A percentile compares a stretch with the other conserved stretches of the same genome.
Conservation (phyloP, 2,888 invertebrate species). For the Acanthosoma haemorrhoidale region DNA sequence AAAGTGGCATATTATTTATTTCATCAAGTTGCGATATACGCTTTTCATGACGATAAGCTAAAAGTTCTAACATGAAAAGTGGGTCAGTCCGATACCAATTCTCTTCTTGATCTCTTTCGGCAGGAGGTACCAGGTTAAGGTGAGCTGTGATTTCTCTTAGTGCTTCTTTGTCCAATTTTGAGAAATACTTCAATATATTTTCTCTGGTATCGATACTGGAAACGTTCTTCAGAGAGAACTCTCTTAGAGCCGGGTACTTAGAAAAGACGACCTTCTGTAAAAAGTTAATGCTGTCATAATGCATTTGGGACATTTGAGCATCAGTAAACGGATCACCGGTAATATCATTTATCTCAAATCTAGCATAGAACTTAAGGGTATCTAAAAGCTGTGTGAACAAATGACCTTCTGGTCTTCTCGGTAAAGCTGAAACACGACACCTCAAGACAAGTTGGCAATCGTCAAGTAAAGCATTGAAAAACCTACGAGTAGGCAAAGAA, state of each 20-base stretch:
- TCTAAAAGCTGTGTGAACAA: slow-evolving; percentile 86
- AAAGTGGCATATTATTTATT: slow-evolving; percentile 95
- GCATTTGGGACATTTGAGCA: slow-evolving; percentile 86
- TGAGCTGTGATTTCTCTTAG: slow-evolving; percentile 81
- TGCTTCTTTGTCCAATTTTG: slow-evolving; percentile 54
- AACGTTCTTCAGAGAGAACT: slow-evolving; percentile 88
- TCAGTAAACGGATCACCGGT: slow-evolving; percentile 91
- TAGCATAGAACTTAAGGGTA: slow-evolving; percentile 91
- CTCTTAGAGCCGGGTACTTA: slow-evolving; percentile 77
- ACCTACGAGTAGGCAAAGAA: slow-evolving; percentile 87
- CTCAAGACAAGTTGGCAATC: slow-evolving; percentile 89
- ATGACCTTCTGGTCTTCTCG: slow-evolving; percentile 73
- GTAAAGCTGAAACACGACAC: slow-evolving; percentile 73
- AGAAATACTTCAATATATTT: slow-evolving; percentile 75
- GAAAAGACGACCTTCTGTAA: slow-evolving; percentile 89
- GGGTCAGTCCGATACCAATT: slow-evolving; percentile 76
- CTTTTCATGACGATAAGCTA: slow-evolving; percentile 76
- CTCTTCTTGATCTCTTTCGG: slow-evolving; percentile 60
- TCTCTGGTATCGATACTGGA: slow-evolving; percentile 90
- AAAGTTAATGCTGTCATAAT: slow-evolving; percentile 87
- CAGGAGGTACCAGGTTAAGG: slow-evolving; percentile 75
- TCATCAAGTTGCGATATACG: slow-evolving; percentile 88
- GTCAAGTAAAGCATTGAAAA: slow-evolving; percentile 93
- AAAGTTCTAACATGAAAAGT: slow-evolving; percentile 74
- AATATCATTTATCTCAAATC: slow-evolving; percentile 96